A percentile compares a stretch with the other conserved stretches of the same genome.
phyloP scores from a whole-genome alignment of 2,797 vertebrate genomes.

The Premnoplex brunnescens region DNA sequence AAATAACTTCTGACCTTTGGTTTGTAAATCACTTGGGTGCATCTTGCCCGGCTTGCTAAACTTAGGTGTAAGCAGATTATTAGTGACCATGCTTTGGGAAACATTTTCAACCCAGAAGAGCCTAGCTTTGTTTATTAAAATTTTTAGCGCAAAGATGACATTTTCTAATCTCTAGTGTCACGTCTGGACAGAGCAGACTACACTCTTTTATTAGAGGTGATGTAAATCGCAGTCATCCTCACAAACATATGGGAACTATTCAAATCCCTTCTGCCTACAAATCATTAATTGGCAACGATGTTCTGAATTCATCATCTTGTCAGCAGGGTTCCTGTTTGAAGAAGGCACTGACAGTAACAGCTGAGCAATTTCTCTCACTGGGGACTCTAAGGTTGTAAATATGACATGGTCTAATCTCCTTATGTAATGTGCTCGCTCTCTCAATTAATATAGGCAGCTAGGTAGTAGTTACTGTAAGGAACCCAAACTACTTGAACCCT shows the following conservation, averaged over 20 bases:
- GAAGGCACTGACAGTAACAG: conserved; percentile 43
- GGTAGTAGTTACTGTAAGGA: neutral
- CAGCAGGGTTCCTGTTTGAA: conserved; percentile 51
- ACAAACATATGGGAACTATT: conserved; percentile 53
- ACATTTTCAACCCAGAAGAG: neutral
- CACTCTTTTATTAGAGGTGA: neutral
- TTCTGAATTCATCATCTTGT: conserved; percentile 64
- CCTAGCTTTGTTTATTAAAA: conserved; percentile 29
- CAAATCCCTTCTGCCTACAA: conserved; percentile 62
- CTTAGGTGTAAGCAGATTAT: neutral
- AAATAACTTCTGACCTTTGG: neutral
- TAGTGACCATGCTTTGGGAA: neutral
- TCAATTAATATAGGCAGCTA: neutral
- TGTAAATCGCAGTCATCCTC: conserved; percentile 48
- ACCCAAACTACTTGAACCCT: neutral
- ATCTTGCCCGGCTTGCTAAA: neutral
- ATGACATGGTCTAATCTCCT: conserved; percentile 41
- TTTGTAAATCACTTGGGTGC: conserved; percentile 2
- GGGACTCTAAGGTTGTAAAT: conserved; percentile 10
- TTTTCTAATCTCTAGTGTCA: conserved; percentile 27
- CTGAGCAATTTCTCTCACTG: conserved; percentile 12
- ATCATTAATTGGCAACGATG: conserved; percentile 56
- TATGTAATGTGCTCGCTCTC: neutral
- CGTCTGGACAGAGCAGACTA: neutral
- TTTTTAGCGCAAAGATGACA: neutral